Evolutionary conservation across 2,888 invertebrate genomes (phyloP), one percentile per base, ranked within the genome.

Genomic region (Caenorhabditis sp.): DNA sequence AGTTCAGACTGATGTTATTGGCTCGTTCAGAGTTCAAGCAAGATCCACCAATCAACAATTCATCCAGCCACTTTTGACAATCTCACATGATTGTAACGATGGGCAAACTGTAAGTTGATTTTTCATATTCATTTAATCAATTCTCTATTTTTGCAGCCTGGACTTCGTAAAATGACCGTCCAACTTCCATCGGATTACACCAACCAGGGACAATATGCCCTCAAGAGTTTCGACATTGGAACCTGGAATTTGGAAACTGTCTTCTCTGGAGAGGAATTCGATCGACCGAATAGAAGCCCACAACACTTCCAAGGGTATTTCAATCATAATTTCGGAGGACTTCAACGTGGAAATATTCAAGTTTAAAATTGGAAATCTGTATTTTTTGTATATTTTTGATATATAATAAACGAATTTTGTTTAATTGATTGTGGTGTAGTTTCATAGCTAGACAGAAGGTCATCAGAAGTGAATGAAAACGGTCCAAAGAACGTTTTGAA

Each of bases 211-310:
- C 49, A 65, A 1, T 43, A 68, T 23, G 68, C 57, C 20, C 43
- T 73, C 23, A 73, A 73, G 57, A 65, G 65, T 5, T 73, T 69
- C 57, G 73, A 73, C 53, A 53, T 73, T 52, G 68, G 73, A 62
- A 73, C 73, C n/a, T 73, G 73, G 73, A 73, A 73, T 63, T 59
- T 73, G 38, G 73, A 73, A 54, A 73, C 73, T 1, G 65, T 68
- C 10, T 73, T 73, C 26, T 68, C 73, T 57, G 73, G 73, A 31
- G 73, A 73, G 43, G 73, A 73, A 56, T 31, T 67, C 17, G 75
- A 70, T 17, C 7, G 4, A 8, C 52, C 43, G 8, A 43, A 17
- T 17, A 43, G 43, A 43, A 2, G 3, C 43, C 43, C 43, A 12
- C 10, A 12, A 7, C 5, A 43, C 43, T 43, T 26, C 5, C 4